Conservation (phyloP, 2,797 vertebrate genomes). For the Moxostoma hubbsi region DNA sequence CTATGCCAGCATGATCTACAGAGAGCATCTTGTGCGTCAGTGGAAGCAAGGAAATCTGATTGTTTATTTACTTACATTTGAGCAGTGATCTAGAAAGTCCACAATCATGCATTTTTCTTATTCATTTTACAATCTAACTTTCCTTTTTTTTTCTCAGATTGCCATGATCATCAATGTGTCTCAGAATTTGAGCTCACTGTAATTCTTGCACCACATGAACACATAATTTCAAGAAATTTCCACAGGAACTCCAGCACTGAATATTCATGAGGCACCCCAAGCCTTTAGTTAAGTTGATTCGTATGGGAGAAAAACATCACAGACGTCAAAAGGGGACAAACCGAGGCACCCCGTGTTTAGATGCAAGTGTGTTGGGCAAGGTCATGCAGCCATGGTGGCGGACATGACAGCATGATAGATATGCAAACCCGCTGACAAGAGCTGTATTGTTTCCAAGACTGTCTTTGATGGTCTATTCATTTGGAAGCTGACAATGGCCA, state of each 20-base stretch:
- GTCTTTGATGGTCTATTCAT: conserved; percentile 74
- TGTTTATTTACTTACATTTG: too few relatives aligned
- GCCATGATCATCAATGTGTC: too few relatives aligned
- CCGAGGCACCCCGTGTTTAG: conserved; percentile 56
- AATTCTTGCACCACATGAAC: conserved; percentile 62
- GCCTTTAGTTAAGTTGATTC: conserved; percentile 66
- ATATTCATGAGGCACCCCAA: conserved; percentile 75
- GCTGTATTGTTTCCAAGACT: conserved; percentile 79
- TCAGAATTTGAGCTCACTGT: conserved; percentile 5
- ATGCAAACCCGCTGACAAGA: conserved; percentile 67
- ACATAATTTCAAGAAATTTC: conserved; percentile 53
- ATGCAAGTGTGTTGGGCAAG: conserved; percentile 74
- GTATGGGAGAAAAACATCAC: conserved; percentile 44
- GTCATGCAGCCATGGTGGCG: conserved; percentile 66
- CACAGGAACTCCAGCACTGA: conserved; percentile 57
- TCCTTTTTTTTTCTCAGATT: too few relatives aligned
- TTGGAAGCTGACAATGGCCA: conserved; percentile 71
- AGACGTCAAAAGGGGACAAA: conserved; percentile 48
- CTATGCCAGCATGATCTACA: too few relatives aligned
- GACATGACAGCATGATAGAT: conserved; percentile 36
- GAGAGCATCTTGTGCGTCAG: too few relatives aligned
- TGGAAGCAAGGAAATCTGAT: too few relatives aligned
- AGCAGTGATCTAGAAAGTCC: too few relatives aligned
- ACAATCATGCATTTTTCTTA: too few relatives aligned
- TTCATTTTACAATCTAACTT: too few relatives aligned